phyloP scores from a whole-genome alignment of 2,888 invertebrate species.

The Andrena dorsata region DNA sequence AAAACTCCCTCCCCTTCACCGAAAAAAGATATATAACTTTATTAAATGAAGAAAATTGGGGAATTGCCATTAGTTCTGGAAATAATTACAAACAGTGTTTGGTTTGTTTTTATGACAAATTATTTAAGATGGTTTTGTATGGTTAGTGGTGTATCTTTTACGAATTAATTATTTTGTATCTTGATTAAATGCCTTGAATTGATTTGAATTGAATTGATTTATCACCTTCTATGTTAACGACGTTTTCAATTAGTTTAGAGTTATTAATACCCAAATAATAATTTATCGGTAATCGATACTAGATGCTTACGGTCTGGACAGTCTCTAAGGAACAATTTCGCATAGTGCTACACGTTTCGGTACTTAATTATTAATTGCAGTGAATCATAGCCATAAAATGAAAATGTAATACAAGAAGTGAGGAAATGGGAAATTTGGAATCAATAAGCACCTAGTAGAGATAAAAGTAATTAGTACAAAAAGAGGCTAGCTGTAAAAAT shows the following conservation, averaged over 20 bases:
- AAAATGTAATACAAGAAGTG: too few relatives aligned
- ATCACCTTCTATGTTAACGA: background rate
- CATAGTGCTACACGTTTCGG: background rate
- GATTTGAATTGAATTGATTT: background rate
- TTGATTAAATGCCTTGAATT: background rate
- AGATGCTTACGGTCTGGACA: background rate
- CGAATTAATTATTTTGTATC: background rate
- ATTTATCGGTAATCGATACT: conserved; percentile 27
- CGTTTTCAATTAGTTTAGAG: conserved; percentile 16
- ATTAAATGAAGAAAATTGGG: background rate
- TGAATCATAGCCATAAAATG: background rate
- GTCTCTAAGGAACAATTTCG: conserved; percentile 21
- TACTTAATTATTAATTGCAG: conserved; percentile 21
- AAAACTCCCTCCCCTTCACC: too few relatives aligned
- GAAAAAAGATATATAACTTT: too few relatives aligned
- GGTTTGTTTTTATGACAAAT: background rate
- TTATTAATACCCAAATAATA: conserved; percentile 13
- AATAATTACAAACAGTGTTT: background rate
- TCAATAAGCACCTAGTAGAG: background rate
- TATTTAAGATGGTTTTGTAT: background rate
- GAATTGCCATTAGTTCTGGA: background rate
- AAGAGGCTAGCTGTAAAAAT: too few relatives aligned
- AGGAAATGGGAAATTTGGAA: too few relatives aligned
- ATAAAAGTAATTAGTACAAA: background rate
- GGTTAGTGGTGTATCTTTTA: too few relatives aligned